These are phyloP conservation scores for Poecilia latipinna DNA, from an alignment of 2,113 vertebrate genomes.

Conservation along the genomic window DNA sequence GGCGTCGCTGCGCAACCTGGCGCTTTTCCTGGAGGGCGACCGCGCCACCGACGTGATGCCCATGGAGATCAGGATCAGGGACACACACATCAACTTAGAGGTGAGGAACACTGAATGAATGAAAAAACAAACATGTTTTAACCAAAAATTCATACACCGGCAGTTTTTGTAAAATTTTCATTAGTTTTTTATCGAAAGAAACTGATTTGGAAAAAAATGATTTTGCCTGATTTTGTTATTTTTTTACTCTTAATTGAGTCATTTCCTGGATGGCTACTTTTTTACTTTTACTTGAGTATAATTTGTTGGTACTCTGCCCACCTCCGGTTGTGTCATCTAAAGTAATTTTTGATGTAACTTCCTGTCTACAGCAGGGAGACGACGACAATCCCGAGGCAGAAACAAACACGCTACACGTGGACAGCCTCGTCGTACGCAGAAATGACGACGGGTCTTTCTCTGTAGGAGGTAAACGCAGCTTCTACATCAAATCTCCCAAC, in stretches of 20 bases:
- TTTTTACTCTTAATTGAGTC: too few relatives aligned
- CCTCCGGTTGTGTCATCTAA: neutral
- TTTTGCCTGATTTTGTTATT: too few relatives aligned
- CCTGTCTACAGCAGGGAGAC: conserved; percentile 84
- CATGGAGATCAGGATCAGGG: conserved; percentile 93
- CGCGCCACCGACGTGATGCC: conserved; percentile 90
- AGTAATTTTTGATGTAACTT: neutral
- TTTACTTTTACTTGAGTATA: too few relatives aligned
- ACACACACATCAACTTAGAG: conserved; percentile 91
- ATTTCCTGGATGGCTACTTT: too few relatives aligned
- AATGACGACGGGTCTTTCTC: conserved; percentile 91
- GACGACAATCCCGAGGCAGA: conserved; percentile 81
- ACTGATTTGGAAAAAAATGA: too few relatives aligned
- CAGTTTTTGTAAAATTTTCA: too few relatives aligned
- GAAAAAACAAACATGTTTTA: too few relatives aligned
- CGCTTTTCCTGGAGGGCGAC: conserved; percentile 94
- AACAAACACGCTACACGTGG: conserved; percentile 86
- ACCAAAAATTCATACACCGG: too few relatives aligned
- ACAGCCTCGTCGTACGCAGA: conserved; percentile 89
- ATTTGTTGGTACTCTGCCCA: too few relatives aligned
- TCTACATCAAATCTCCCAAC: neutral
- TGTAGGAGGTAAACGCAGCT: conserved; percentile 85
- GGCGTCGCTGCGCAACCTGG: conserved; percentile 91
- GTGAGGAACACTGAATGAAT: conserved; percentile 67
- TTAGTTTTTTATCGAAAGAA: too few relatives aligned